Evolutionary conservation across 2,888 invertebrate genomes (phyloP).

Genomic region (Linnaemya vulpina): DNA sequence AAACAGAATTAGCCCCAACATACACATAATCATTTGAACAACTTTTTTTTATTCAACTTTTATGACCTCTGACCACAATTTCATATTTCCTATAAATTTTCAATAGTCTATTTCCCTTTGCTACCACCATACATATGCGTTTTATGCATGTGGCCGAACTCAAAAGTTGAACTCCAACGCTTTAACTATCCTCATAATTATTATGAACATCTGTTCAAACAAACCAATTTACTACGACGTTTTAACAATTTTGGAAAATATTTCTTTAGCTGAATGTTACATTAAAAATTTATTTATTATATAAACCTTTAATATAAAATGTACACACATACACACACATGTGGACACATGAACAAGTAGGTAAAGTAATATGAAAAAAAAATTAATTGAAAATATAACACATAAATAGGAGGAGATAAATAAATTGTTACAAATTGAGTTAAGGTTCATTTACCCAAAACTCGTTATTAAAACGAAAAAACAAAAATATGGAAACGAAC

Average conservation of each 20-base stretch:
- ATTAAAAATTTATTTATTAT: neutral
- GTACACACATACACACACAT: neutral
- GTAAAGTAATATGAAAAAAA: neutral
- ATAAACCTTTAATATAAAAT: neutral
- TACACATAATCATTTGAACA: neutral
- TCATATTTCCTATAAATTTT: neutral
- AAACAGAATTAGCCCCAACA: no score
- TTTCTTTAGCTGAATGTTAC: neutral
- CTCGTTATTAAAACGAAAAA: neutral
- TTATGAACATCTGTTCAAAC: neutral
- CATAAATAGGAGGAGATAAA: neutral
- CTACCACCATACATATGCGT: neutral
- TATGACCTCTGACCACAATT: neutral
- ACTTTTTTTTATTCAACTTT: neutral
- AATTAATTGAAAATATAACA: neutral
- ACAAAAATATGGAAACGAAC: neutral
- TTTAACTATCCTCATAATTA: neutral
- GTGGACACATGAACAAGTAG: neutral
- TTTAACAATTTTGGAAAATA: neutral
- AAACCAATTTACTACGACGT: neutral
- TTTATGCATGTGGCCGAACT: neutral
- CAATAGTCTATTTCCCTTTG: neutral
- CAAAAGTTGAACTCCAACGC: neutral
- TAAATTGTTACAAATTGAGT: neutral
- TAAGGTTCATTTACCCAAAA: constrained; percentile 20